Conservation (phyloP, 2,797 vertebrate genomes). For the Brachyalestes nurse region DNA sequence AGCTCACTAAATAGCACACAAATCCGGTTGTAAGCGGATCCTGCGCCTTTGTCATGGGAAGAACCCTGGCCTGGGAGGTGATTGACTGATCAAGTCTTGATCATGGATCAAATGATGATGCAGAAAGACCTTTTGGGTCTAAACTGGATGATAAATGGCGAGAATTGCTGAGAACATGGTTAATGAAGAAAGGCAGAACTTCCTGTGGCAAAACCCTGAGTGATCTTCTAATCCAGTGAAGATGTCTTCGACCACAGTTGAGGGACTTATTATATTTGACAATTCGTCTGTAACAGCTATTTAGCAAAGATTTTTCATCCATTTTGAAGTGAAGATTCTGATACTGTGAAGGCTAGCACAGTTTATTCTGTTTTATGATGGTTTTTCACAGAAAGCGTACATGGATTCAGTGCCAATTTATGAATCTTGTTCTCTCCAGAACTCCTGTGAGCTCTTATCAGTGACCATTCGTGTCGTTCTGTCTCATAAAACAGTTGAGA, state of each 20-base stretch:
- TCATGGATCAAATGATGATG: background rate
- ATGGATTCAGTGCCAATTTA: background rate
- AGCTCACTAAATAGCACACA: slow-evolving; percentile 52
- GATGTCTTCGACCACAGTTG: background rate
- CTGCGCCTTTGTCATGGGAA: slow-evolving; percentile 35
- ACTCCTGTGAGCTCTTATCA: background rate
- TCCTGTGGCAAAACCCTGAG: background rate
- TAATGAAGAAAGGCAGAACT: background rate
- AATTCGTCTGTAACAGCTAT: background rate
- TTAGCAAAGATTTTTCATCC: background rate
- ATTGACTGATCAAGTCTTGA: slow-evolving; percentile 23
- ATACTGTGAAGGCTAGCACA: background rate
- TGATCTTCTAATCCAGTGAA: background rate
- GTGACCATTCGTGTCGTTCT: background rate
- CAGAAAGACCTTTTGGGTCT: background rate
- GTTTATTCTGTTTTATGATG: background rate
- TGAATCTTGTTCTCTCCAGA: background rate
- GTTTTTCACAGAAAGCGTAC: background rate
- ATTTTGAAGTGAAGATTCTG: background rate
- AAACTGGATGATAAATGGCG: background rate
- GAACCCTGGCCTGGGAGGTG: slow-evolving; percentile 32
- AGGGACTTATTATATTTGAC: background rate
- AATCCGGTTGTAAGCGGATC: slow-evolving; percentile 62
- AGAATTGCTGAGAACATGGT: background rate
- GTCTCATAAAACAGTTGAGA: background rate